Percentiles rank a stretch among this genome's conserved stretches.
phyloP scores from a whole-genome alignment of 2,797 vertebrate species.

The Percopsis omiscomaycus region DNA sequence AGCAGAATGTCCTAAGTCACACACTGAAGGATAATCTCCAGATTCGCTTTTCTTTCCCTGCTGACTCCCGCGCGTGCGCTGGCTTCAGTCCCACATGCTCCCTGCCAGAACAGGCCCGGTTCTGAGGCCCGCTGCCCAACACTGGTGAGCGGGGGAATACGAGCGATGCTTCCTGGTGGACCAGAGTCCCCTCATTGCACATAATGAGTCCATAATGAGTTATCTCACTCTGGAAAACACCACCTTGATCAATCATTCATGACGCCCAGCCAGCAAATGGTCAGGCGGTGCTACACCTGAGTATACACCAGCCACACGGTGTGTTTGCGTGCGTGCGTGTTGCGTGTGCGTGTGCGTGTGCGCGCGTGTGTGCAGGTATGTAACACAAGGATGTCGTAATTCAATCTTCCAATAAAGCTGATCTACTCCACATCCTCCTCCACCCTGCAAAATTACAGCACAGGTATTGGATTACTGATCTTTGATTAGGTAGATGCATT shows the following conservation, averaged over 20 bases:
- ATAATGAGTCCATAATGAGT: slow-evolving; percentile 58
- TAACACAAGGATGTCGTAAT: slow-evolving; percentile 78
- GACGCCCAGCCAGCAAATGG: slow-evolving; percentile 60
- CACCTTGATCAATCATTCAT: slow-evolving; percentile 88
- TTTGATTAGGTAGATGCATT: slow-evolving; percentile 80
- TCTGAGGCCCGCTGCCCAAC: slow-evolving; percentile 15
- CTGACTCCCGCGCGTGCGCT: slow-evolving; percentile 20
- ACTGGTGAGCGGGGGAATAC: slow-evolving; percentile 17
- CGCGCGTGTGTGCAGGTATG: slow-evolving; percentile 48
- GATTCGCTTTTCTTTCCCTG: not conserved
- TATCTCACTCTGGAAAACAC: slow-evolving; percentile 51
- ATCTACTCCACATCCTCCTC: slow-evolving; percentile 50
- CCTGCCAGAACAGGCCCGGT: slow-evolving; percentile 15
- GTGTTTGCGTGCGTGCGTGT: slow-evolving; percentile 10
- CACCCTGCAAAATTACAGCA: slow-evolving; percentile 69
- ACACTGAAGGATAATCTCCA: slow-evolving; percentile 3
- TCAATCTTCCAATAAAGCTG: slow-evolving; percentile 54
- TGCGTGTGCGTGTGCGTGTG: slow-evolving; percentile 28
- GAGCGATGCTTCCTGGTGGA: slow-evolving; percentile 50
- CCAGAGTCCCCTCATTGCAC: slow-evolving; percentile 37
- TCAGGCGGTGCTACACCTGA: slow-evolving; percentile 67
- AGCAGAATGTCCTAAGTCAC: not conserved
- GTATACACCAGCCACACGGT: slow-evolving; percentile 59
- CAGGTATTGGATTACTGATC: slow-evolving; percentile 84
- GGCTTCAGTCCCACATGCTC: slow-evolving; percentile 20